A percentile compares a stretch with the other conserved stretches of the same genome.
Conservation (phyloP, 2,888 invertebrate genomes). For the Mellilla xanthometata region DNA sequence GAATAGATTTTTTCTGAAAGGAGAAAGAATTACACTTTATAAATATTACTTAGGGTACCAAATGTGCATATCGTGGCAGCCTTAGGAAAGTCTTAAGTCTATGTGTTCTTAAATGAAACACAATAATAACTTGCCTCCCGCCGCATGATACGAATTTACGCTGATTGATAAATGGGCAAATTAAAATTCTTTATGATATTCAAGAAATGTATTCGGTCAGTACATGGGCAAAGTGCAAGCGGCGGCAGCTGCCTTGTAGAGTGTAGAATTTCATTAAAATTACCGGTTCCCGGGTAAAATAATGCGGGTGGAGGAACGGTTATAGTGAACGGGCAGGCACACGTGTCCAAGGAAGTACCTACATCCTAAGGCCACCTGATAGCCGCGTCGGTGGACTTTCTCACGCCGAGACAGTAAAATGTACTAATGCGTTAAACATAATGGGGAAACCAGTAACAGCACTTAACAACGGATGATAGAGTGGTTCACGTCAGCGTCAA, state of each 20-base stretch:
- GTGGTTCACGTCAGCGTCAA: conserved; percentile 26
- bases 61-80: too few relatives aligned
- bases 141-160: too few relatives aligned
- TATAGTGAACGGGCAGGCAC: conserved; percentile 58
- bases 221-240: conserved; percentile 54
- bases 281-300: conserved; percentile 68
- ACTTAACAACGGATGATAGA: conserved; percentile 48
- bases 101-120: too few relatives aligned
- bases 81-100: too few relatives aligned
- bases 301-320: conserved; percentile 71
- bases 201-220: conserved; percentile 57
- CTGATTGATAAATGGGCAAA: background rate
- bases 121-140: too few relatives aligned
- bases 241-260: conserved; percentile 67
- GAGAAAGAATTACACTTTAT: too few relatives aligned
- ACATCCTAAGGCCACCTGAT: conserved; percentile 66
- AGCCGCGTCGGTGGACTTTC: conserved; percentile 55
- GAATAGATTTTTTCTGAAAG: too few relatives aligned
- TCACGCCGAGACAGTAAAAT: conserved; percentile 60
- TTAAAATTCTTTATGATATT: conserved; percentile 51
- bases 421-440: conserved; percentile 57
- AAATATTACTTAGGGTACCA: too few relatives aligned
- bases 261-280: conserved; percentile 76
- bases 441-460: conserved; percentile 58
- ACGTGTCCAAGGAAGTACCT: conserved; percentile 67